phyloP scores from a whole-genome alignment of 2,113 vertebrate genomes.

The Oenanthe oenanthe region DNA sequence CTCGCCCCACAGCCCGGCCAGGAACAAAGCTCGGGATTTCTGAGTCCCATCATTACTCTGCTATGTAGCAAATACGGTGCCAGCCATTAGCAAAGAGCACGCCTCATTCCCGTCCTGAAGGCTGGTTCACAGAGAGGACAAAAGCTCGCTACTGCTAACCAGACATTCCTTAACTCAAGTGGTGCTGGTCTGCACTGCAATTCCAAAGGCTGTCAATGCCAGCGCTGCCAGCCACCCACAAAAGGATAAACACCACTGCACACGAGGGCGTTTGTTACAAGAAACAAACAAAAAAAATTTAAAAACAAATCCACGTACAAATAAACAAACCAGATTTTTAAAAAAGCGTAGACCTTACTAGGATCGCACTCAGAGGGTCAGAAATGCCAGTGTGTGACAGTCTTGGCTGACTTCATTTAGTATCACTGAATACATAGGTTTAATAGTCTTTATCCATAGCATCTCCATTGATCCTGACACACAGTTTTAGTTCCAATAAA shows the following conservation, averaged over 20 bases:
- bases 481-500: not conserved
- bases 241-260: not conserved
- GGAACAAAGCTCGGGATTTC: slow-evolving; percentile 12
- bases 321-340: not conserved
- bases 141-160: slow-evolving; percentile 47
- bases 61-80: slow-evolving; percentile 6
- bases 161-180: slow-evolving; percentile 51
- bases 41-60: slow-evolving; percentile 42
- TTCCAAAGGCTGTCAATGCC: not conserved
- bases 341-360: not conserved
- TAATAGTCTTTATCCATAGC: not conserved
- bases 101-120: slow-evolving; percentile 20
- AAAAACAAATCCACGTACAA: not conserved
- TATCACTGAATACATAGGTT: not conserved
- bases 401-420: not conserved
- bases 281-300: not conserved
- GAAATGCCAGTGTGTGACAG: not conserved
- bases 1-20: not conserved
- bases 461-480: not conserved
- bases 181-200: not conserved
- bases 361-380: not conserved
- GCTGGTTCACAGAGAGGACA: slow-evolving; percentile 58
- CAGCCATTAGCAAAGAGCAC: slow-evolving; percentile 44
- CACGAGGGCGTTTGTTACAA: not conserved
- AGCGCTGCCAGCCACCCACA: not conserved